Percentiles rank a stretch among this genome's conserved stretches.
Conservation (phyloP, 2,797 vertebrate genomes). For the Lacerta bilineata region DNA sequence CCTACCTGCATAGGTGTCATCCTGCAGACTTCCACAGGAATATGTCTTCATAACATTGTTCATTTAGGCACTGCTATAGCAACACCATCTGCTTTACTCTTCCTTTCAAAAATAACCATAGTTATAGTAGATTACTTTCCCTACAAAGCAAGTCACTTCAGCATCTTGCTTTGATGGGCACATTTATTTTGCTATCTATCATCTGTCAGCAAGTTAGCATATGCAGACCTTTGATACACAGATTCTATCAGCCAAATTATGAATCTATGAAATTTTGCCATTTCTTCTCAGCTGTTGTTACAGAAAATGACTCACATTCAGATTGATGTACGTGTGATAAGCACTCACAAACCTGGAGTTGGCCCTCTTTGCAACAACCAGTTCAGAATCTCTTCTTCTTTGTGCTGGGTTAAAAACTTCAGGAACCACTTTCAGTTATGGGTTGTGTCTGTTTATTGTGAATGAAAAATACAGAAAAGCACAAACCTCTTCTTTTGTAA, state of each 20-base stretch:
- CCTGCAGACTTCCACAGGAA: not conserved
- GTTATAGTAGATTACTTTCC: not conserved
- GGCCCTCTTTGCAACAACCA: not conserved
- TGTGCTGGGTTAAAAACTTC: not conserved
- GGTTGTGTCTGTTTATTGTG: no score
- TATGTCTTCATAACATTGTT: not conserved
- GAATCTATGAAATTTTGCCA: no score
- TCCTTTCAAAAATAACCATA: not conserved
- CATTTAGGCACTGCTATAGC: not conserved
- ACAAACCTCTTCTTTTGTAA: not conserved
- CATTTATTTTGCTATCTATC: not conserved
- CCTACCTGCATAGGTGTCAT: not conserved
- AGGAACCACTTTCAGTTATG: not conserved
- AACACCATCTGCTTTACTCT: not conserved
- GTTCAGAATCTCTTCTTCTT: not conserved
- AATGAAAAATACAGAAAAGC: not conserved
- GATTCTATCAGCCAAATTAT: no score
- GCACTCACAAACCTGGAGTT: no score
- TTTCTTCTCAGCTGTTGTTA: not conserved
- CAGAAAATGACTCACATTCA: not conserved
- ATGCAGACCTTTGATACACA: no score
- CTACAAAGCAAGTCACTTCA: not conserved
- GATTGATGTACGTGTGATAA: not conserved
- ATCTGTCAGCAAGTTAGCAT: no score
- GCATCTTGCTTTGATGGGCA: not conserved